A percentile compares a stretch with the other conserved stretches of the same genome.
Evolutionary conservation across 2,113 vertebrate species (phyloP).

Genomic region (Coreoperca whiteheadi): DNA sequence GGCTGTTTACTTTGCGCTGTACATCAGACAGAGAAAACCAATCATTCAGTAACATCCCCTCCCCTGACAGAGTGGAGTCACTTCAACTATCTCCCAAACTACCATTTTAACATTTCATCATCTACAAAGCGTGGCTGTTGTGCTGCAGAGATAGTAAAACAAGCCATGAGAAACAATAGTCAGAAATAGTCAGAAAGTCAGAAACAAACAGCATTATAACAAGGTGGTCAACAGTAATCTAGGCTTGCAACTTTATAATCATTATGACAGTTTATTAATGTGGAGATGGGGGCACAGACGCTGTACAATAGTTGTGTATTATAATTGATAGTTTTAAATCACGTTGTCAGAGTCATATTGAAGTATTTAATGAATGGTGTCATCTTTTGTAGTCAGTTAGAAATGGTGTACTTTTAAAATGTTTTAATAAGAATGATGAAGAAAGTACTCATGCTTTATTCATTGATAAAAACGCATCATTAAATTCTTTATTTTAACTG

Average conservation of each 20-base stretch:
- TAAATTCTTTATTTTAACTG: not conserved
- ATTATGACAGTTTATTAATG: constrained; percentile 21
- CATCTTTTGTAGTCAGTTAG: constrained; percentile 19
- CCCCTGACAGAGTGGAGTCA: not conserved
- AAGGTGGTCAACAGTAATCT: not conserved
- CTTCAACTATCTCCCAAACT: not conserved
- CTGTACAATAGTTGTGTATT: constrained; percentile 42
- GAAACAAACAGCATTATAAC: constrained; percentile 14
- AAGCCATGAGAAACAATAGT: constrained; percentile 19
- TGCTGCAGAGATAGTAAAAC: constrained; percentile 1
- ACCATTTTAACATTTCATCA: not conserved
- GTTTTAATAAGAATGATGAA: constrained; percentile 13
- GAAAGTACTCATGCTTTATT: not conserved
- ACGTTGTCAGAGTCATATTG: constrained; percentile 21
- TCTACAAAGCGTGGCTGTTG: not conserved
- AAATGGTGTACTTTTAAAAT: not conserved
- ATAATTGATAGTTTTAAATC: constrained; percentile 41
- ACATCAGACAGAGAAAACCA: constrained; percentile 33
- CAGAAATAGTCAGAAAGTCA: constrained; percentile 13
- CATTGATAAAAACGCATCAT: constrained; percentile 13
- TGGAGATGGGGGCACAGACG: constrained; percentile 14
- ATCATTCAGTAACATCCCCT: not conserved
- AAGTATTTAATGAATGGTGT: constrained; percentile 29
- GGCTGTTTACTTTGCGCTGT: constrained; percentile 42
- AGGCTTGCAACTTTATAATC: constrained; percentile 6